A percentile compares a stretch with the other conserved stretches of the same genome.
Evolutionary conservation across 2,113 vertebrate genomes (phyloP).

Genomic region (Erpornis zantholeuca): DNA sequence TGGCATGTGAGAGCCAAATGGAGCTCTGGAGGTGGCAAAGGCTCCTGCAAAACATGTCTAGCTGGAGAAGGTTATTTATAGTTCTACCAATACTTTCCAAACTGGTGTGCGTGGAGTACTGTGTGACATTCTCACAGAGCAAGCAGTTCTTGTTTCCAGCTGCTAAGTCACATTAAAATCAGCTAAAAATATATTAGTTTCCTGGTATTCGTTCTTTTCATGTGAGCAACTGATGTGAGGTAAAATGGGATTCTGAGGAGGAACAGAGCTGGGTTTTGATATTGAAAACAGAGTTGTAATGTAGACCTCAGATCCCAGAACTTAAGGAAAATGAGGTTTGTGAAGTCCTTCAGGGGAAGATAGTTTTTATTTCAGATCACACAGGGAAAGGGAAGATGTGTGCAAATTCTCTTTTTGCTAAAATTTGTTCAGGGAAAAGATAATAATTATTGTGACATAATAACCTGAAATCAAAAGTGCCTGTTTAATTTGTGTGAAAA

Average conservation of each 20-base stretch:
- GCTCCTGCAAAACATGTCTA: background rate
- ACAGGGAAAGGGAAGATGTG: background rate
- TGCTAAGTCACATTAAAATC: background rate
- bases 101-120: background rate
- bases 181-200: background rate
- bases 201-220: background rate
- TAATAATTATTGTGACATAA: background rate
- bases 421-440: background rate
- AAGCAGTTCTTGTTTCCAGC: background rate
- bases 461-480: background rate
- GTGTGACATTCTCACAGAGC: background rate
- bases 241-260: background rate
- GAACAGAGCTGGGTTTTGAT: background rate
- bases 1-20: background rate
- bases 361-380: background rate
- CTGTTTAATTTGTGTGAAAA: background rate
- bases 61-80: background rate
- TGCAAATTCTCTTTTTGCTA: background rate
- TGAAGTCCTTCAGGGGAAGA: background rate
- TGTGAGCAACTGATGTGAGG: background rate
- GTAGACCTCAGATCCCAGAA: background rate
- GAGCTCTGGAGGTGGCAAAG: background rate
- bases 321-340: background rate
- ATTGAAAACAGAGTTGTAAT: background rate
- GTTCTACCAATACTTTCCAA: background rate